Conservation (phyloP, 2,888 invertebrate species). For the Aplocera efformata region DNA sequence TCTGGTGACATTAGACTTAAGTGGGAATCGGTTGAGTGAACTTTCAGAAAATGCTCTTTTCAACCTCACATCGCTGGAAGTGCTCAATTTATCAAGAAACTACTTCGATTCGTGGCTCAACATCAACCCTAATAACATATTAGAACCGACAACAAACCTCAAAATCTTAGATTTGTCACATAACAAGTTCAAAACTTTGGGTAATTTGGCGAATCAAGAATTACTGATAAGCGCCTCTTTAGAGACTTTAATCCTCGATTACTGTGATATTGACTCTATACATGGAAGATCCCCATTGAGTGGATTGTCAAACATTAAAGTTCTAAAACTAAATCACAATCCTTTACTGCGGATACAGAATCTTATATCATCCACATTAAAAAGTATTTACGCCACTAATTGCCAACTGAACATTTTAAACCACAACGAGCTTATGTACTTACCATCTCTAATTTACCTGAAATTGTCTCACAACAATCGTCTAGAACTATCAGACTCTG, state of each 20-base stretch:
- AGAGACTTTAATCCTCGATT: constrained; percentile 79
- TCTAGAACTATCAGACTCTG: constrained; percentile 65
- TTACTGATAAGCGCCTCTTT: constrained; percentile 81
- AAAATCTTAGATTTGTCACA: constrained; percentile 82
- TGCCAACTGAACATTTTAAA: constrained; percentile 77
- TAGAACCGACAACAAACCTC: constrained; percentile 72
- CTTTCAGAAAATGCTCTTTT: constrained; percentile 69
- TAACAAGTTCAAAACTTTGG: constrained; percentile 81
- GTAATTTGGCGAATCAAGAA: constrained; percentile 67
- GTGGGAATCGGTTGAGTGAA: constrained; percentile 74
- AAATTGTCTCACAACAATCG: constrained; percentile 82
- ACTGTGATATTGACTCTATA: constrained; percentile 81
- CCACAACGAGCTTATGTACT: constrained; percentile 74
- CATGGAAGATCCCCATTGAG: constrained; percentile 71
- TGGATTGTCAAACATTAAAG: constrained; percentile 75
- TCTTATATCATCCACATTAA: constrained; percentile 73
- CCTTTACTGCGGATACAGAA: constrained; percentile 66
- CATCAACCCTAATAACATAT: constrained; percentile 75
- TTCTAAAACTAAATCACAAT: constrained; percentile 77
- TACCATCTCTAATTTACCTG: constrained; percentile 81
- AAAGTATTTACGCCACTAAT: constrained; percentile 79
- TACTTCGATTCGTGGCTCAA: constrained; percentile 80
- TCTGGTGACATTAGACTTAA: constrained; percentile 54
- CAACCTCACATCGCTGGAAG: constrained; percentile 78
- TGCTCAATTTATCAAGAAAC: constrained; percentile 83